Percentiles rank a stretch among this genome's conserved stretches.
Conservation (phyloP, 2,888 invertebrate species). For the Pecten maximus region DNA sequence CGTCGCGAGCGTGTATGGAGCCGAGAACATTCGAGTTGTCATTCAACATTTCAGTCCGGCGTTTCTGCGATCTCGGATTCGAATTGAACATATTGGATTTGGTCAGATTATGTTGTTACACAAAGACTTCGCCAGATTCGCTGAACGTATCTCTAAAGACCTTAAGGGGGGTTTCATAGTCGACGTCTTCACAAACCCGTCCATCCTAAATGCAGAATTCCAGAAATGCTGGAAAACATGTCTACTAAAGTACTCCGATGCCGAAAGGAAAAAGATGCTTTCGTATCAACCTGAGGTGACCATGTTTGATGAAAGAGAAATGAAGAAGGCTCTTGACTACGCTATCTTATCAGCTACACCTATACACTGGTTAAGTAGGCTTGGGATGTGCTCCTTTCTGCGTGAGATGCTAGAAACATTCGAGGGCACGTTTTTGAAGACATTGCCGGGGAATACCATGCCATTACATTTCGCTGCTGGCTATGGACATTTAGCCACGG, state of each 20-base stretch:
- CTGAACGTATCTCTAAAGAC: conserved; percentile 16
- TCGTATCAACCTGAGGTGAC: neutral
- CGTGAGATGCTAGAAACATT: neutral
- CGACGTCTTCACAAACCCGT: conserved; percentile 37
- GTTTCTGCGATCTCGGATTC: neutral
- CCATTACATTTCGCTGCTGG: conserved; percentile 43
- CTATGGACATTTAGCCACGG: conserved; percentile 36
- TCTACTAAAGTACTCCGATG: neutral
- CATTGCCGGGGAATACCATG: neutral
- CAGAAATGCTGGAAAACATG: neutral
- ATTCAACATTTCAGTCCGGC: neutral
- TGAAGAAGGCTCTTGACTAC: conserved; percentile 35
- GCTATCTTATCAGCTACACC: conserved; percentile 16
- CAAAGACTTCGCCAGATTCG: neutral
- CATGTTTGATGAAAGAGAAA: neutral
- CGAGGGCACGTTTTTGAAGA: neutral
- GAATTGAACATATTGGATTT: neutral
- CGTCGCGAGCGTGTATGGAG: neutral
- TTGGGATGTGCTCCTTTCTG: neutral
- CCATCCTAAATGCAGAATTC: neutral
- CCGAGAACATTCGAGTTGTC: neutral
- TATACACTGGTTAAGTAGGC: conserved; percentile 37
- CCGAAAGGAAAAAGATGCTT: neutral
- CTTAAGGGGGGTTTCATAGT: neutral
- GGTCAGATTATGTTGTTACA: neutral